Evolutionary conservation across 2,113 vertebrate genomes (phyloP).

Genomic region (Triplophysa tibetana): DNA sequence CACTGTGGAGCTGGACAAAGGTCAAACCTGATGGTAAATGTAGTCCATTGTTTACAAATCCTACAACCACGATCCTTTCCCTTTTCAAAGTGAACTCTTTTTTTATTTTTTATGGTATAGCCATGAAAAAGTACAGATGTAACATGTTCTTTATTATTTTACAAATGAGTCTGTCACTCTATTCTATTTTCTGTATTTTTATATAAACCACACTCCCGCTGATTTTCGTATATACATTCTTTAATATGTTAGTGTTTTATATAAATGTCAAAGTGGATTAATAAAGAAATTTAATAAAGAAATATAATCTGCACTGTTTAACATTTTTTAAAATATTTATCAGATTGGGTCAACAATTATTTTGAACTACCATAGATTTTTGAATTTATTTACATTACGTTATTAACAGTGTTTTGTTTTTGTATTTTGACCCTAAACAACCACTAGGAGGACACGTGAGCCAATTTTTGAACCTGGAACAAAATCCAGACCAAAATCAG

Average conservation of each 20-base stretch:
- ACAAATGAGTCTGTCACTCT: not conserved
- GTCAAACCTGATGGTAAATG: slow-evolving; percentile 71
- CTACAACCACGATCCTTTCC: not conserved
- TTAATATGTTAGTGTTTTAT: not conserved
- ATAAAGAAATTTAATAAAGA: too few relatives aligned
- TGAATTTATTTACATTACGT: not conserved
- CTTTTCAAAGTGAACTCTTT: not conserved
- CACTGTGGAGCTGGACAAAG: slow-evolving; percentile 70
- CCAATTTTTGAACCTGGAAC: not conserved
- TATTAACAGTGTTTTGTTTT: not conserved
- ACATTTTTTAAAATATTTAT: too few relatives aligned
- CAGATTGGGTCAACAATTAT: too few relatives aligned
- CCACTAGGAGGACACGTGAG: slow-evolving; percentile 44
- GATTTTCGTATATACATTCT: not conserved
- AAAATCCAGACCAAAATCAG: not conserved
- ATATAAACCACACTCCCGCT: not conserved
- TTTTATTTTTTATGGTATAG: not conserved
- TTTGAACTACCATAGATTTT: too few relatives aligned
- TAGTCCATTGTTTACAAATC: slow-evolving; percentile 56
- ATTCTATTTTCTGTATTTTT: not conserved
- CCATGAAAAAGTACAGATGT: not conserved
- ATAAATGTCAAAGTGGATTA: not conserved
- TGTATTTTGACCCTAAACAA: not conserved
- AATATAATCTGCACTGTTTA: too few relatives aligned
- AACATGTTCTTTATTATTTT: not conserved